These are phyloP conservation scores for Dolichotis patagonum DNA, from an alignment of 2,113 vertebrate species.

Conservation along the genomic window DNA sequence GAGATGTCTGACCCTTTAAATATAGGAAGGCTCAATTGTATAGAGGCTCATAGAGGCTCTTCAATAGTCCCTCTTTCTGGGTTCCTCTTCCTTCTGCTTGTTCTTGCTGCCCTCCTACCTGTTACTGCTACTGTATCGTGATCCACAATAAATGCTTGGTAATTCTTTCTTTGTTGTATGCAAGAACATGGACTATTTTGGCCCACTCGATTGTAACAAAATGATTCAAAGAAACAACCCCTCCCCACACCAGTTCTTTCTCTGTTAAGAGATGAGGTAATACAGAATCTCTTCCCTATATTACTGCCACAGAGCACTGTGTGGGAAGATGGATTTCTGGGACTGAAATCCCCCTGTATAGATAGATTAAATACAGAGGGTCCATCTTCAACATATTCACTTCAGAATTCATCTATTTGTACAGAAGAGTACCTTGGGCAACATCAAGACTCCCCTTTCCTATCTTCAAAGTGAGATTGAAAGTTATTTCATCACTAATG, in stretches of 20 bases:
- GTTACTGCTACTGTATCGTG: neutral
- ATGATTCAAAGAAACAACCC: slow-evolving; percentile 78
- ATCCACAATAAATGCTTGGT: neutral
- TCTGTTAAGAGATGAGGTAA: slow-evolving; percentile 76
- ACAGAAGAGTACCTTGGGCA: slow-evolving; percentile 54
- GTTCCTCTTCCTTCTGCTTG: neutral
- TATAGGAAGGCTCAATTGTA: neutral
- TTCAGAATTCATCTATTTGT: slow-evolving; percentile 75
- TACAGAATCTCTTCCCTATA: slow-evolving; percentile 77
- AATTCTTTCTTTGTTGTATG: neutral
- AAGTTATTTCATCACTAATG: slow-evolving; percentile 19
- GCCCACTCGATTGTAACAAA: neutral
- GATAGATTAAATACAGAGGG: slow-evolving; percentile 65
- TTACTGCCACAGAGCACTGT: slow-evolving; percentile 77
- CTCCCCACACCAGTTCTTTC: slow-evolving; percentile 71
- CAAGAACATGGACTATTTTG: neutral
- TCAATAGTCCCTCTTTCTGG: neutral
- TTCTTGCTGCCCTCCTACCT: neutral
- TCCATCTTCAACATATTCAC: slow-evolving; percentile 64
- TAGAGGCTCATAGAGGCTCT: neutral
- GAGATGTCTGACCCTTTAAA: neutral
- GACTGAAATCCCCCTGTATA: slow-evolving; percentile 66
- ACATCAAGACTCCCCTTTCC: neutral
- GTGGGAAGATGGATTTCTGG: slow-evolving; percentile 70
- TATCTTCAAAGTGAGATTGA: slow-evolving; percentile 48